phyloP scores from a whole-genome alignment of 1,140 invertebrate species.

The Colletes latitarsis region DNA sequence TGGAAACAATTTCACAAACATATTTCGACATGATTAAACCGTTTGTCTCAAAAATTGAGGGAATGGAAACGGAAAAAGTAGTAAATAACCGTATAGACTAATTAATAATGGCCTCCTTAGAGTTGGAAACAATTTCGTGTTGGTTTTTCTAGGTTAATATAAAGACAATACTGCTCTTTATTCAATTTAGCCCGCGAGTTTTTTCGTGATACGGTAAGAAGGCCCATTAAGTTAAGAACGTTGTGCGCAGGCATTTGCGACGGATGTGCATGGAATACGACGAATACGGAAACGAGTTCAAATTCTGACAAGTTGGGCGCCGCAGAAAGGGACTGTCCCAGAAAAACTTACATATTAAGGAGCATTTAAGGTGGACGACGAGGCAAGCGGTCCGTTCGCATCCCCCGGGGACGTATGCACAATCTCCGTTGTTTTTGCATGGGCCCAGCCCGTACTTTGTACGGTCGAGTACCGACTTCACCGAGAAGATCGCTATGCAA shows the following conservation, averaged over 20 bases:
- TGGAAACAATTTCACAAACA: too few species aligned
- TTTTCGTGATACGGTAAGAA: constrained; percentile 50
- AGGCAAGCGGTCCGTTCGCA: constrained; percentile 52
- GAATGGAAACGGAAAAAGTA: too few species aligned
- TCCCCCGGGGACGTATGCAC: constrained; percentile 64
- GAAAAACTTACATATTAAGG: constrained; percentile 66
- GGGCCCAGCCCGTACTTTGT: constrained; percentile 43
- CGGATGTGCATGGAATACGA: constrained; percentile 55
- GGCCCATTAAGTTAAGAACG: constrained; percentile 53
- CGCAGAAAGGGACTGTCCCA: constrained; percentile 48
- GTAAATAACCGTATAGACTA: neutral
- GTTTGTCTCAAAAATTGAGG: too few species aligned
- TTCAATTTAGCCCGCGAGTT: constrained; percentile 38
- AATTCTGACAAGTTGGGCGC: constrained; percentile 61
- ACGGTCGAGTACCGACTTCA: constrained; percentile 28
- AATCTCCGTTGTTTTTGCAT: constrained; percentile 63
- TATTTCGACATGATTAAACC: too few species aligned
- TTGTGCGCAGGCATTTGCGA: constrained; percentile 55
- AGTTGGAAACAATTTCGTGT: neutral
- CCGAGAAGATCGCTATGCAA: constrained; percentile 44
- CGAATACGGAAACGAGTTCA: constrained; percentile 64
- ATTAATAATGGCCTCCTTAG: constrained; percentile 10
- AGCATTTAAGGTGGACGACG: constrained; percentile 62
- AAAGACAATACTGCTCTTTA: constrained; percentile 40
- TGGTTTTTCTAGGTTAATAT: constrained; percentile 8